Base-by-base conservation (phyloP, 2,113 vertebrate genomes). In the Lophius piscatorius region DNA sequence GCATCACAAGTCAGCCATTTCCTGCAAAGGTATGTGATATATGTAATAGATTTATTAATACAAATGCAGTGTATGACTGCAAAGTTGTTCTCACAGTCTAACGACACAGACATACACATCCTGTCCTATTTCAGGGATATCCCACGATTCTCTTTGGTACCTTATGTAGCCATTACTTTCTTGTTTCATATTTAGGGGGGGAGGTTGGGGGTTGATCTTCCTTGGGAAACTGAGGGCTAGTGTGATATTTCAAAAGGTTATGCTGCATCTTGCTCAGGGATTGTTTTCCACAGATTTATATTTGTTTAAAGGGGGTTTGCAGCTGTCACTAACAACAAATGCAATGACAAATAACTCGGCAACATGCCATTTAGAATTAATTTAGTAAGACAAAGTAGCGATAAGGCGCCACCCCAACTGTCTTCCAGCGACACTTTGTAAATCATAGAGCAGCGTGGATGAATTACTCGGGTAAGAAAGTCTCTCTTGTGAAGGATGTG, bases 241-340 rank as follows among this genome's bases (percentile, higher is more conserved):
- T 23, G 20, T 90, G 89, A 89, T 91, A 90, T 92, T 92, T 91
- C 83, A 80, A 92, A 92, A 92, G 90, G 90, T 92, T 90, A 89
- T 42, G 39, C 60, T 40, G 80, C 77, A 51, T 83, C 82, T 88
- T 80, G 84, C 81, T 86, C 83, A 69, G 84, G 63, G 17, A 82
- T 90, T 90, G 85, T 91, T 90, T 89, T 87, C 78, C 23, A 11
- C 62, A 75, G 90, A 78, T 89, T 90, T 91, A 82, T 90, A 88
- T 86, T 88, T 88, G 82, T 87, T 82, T 87, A 85, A 83, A 87
- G 81, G 81, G 83, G 81, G 85, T 74, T 82, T 84, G 86, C 68
- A 74, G 81, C 83, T 91, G 89, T 90, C 91, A 81, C 74, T 35
- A 71, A 84, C 90, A 91, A 91, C 83, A 90, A 90, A 89, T 88